Base-by-base conservation (phyloP, 2,888 invertebrate genomes). In the Caenorhabditis panamensis region DNA sequence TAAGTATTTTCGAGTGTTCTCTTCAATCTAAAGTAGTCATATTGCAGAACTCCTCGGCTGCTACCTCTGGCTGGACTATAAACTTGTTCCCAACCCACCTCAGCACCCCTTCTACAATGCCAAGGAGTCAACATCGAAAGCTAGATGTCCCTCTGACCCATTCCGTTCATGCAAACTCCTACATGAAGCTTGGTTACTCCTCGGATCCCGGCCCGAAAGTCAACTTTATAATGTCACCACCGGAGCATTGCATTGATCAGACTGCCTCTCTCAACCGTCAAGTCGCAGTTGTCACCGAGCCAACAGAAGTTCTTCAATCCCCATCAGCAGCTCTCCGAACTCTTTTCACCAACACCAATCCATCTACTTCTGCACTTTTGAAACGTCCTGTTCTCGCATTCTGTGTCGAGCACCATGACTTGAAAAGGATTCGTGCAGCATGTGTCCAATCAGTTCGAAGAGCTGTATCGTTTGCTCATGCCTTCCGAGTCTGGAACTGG, bases 381-480 rank as follows among this genome's bases (percentile, higher is more conserved):
- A 94, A 94, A 86, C 93, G 96, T 44, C 96, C 96, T 0, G 95
- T 96, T 0, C 94, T 97, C 92, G 92, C 94, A 0, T 98, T 98
- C 91, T 94, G 97, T 56, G 93, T 95, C n/a, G 88, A 90, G 61
- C 87, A 87, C 53, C 90, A 90, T 63, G 86, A 90, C 62, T 47
- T 87, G 61, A 87, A 85, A 41, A 53, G 94, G 0, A 92, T 96
- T 61, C 94, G 95, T 82, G 93, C 95, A 78, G 95, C 95, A 51
- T 95, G 97, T 95, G 95, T 95, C 83, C 95, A 96, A 79, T 95
- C 96, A 0, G 92, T 97, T 1, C 93, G 93, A 64, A 93, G 93
- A 86, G 93, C 94, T 2, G 92, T 88, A 18, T 67, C 83, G 18
- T 89, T 89, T 63, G 79, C 89, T n/a, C 88, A 89, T 66, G 86